Evolutionary conservation across 1,140 invertebrate species (phyloP).

Genomic region (Atopsyche davidsoni): DNA sequence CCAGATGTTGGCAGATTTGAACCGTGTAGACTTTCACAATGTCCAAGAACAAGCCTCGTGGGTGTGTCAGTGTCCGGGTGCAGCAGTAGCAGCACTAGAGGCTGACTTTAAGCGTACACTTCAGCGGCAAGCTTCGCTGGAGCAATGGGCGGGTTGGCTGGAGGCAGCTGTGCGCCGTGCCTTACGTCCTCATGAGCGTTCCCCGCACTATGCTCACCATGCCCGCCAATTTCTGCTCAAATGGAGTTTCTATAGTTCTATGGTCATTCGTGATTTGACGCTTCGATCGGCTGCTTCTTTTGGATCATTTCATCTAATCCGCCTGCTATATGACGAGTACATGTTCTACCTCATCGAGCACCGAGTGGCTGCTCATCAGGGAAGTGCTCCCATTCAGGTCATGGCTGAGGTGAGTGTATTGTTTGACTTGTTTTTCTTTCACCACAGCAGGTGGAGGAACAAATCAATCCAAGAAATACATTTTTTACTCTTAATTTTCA

Average conservation of each 20-base stretch:
- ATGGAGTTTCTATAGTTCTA: conserved; percentile 97
- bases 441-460: too few species aligned
- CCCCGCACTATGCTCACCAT: conserved; percentile 81
- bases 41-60: conserved; percentile 88
- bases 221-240: conserved; percentile 93
- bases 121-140: conserved; percentile 87
- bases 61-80: conserved; percentile 93
- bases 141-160: conserved; percentile 96
- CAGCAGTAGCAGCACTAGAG: conserved; percentile 79
- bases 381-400: conserved; percentile 89
- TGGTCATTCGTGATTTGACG: conserved; percentile 93
- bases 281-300: conserved; percentile 94
- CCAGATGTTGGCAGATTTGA: conserved; percentile 94
- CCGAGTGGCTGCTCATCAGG: conserved; percentile 85
- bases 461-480: too few species aligned
- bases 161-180: conserved; percentile 85
- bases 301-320: conserved; percentile 97
- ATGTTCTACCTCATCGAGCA: conserved; percentile 99
- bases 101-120: conserved; percentile 89
- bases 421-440: too few species aligned
- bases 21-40: conserved; percentile 95
- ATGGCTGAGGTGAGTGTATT: conserved; percentile 52
- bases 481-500: too few species aligned
- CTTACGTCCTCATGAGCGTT: conserved; percentile 80
- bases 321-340: conserved; percentile 96